These are phyloP conservation scores for Colinus virginianus DNA, from an alignment of 2,113 vertebrate genomes.

Conservation along the genomic window DNA sequence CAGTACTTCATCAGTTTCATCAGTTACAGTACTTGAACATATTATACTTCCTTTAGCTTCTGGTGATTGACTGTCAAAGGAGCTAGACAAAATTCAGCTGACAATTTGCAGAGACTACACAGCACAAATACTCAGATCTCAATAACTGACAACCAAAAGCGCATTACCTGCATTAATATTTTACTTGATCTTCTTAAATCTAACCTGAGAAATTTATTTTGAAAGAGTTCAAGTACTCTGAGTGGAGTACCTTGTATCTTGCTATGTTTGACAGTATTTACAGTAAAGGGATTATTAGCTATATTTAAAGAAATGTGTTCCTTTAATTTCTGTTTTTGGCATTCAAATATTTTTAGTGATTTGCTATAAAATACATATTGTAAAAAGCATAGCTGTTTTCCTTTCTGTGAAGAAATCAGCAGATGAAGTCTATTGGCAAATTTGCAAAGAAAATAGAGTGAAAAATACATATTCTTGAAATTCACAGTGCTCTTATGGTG, in stretches of 20 bases:
- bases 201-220: neutral
- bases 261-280: neutral
- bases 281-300: neutral
- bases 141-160: constrained; percentile 41
- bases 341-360: neutral
- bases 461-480: neutral
- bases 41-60: neutral
- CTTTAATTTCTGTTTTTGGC: neutral
- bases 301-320: neutral
- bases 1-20: neutral
- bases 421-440: neutral
- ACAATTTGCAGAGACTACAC: neutral
- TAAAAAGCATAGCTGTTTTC: neutral
- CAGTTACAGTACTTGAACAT: neutral
- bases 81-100: neutral
- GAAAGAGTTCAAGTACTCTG: neutral
- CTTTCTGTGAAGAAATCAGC: neutral
- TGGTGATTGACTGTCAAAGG: neutral
- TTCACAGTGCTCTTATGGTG: neutral
- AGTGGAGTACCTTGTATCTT: neutral
- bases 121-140: neutral
- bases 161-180: neutral
- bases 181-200: neutral
- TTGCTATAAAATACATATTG: neutral
- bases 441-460: neutral